A percentile compares a stretch with the other conserved stretches of the same genome.
phyloP scores from a whole-genome alignment of 2,888 invertebrate genomes.

The Deroplatys truncata region DNA sequence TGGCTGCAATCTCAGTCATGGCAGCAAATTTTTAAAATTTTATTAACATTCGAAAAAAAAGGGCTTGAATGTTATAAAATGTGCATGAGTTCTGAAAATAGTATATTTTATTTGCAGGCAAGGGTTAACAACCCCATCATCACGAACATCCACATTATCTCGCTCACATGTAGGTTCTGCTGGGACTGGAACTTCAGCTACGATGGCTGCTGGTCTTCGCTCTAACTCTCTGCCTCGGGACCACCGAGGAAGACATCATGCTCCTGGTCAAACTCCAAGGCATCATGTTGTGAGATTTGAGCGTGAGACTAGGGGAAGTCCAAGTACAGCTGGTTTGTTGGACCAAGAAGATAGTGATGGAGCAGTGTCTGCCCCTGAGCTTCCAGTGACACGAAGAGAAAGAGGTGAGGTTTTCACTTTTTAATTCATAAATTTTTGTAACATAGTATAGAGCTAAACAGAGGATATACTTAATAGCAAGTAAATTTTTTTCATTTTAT shows the following conservation, averaged over 20 bases:
- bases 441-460: too few relatives aligned
- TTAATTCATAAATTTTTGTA: background rate
- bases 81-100: too few relatives aligned
- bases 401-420: constrained; percentile 49
- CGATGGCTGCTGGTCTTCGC: constrained; percentile 17
- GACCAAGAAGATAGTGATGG: constrained; percentile 77
- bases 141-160: constrained; percentile 25
- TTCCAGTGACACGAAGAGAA: constrained; percentile 61
- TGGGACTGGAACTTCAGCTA: background rate
- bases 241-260: constrained; percentile 26
- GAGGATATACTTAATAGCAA: too few relatives aligned
- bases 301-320: constrained; percentile 36
- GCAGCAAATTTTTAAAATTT: too few relatives aligned
- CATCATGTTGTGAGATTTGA: constrained; percentile 40
- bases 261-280: constrained; percentile 18
- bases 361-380: constrained; percentile 75
- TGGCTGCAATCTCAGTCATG: too few relatives aligned
- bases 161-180: constrained; percentile 17
- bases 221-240: constrained; percentile 43
- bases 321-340: constrained; percentile 40
- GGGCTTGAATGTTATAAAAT: too few relatives aligned
- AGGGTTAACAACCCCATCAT: constrained; percentile 21
- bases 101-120: constrained; percentile 14
- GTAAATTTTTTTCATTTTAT: too few relatives aligned
- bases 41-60: too few relatives aligned